phyloP scores from a whole-genome alignment of 1,140 invertebrate species.

The Bombus confusus region DNA sequence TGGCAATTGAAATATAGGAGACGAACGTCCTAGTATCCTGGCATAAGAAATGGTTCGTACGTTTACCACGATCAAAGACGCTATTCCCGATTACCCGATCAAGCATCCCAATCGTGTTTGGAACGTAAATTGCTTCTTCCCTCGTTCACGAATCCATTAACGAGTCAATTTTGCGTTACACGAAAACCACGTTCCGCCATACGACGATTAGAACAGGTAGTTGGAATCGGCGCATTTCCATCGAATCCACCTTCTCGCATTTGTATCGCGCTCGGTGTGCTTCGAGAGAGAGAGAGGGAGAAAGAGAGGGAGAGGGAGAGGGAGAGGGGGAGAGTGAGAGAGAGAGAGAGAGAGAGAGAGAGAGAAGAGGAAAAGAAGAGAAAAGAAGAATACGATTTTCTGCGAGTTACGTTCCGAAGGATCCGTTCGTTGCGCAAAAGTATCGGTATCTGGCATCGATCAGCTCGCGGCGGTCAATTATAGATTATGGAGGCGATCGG shows the following conservation, averaged over 20 bases:
- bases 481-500: constrained; percentile 61
- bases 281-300: no score
- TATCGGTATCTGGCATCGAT: constrained; percentile 36
- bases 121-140: neutral
- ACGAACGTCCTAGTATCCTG: no score
- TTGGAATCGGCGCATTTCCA: neutral
- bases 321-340: no score
- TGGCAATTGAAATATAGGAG: no score
- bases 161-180: neutral
- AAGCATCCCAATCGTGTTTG: neutral
- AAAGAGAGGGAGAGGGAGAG: no score
- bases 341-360: no score
- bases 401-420: neutral
- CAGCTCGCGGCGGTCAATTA: constrained; percentile 57
- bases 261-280: neutral
- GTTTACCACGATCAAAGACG: no score
- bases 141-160: neutral
- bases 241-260: neutral
- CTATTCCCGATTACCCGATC: neutral
- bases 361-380: no score
- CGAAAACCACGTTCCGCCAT: no score
- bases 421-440: constrained; percentile 3
- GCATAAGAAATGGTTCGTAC: no score
- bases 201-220: neutral
- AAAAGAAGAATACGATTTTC: neutral